These are phyloP conservation scores for Tenthredo notha DNA, from an alignment of 2,888 invertebrate genomes.

Conservation along the genomic window DNA sequence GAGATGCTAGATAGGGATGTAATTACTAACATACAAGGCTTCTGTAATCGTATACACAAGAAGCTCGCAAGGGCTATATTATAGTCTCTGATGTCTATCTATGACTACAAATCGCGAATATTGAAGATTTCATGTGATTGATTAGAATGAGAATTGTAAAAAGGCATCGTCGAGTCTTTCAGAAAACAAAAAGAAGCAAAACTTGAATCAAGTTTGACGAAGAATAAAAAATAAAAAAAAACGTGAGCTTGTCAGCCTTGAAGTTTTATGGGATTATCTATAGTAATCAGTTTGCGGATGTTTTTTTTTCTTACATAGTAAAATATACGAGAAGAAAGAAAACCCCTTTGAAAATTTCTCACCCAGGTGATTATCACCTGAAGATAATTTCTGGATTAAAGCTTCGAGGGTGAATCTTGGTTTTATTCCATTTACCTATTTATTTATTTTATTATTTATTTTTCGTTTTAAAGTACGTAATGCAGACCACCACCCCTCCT, in stretches of 20 bases:
- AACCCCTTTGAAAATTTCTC: not conserved
- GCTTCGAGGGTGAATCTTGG: not conserved
- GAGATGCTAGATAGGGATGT: not conserved
- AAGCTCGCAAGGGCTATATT: not conserved
- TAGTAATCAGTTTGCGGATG: no score
- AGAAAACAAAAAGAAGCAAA: no score
- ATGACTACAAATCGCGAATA: not conserved
- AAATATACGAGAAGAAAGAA: no score
- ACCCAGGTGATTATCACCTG: not conserved
- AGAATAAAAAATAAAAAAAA: no score
- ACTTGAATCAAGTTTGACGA: no score
- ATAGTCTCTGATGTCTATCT: no score
- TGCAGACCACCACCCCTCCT: not conserved
- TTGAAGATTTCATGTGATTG: not conserved
- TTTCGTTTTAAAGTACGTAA: not conserved
- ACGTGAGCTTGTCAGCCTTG: no score
- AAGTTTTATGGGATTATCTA: no score
- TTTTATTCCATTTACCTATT: not conserved
- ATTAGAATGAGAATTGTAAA: not conserved
- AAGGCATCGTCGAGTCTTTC: no score
- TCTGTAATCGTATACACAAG: constrained; percentile 1
- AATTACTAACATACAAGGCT: not conserved
- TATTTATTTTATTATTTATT: not conserved
- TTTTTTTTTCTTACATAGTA: no score
- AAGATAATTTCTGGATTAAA: not conserved